A percentile compares a stretch with the other conserved stretches of the same genome.
These are phyloP conservation scores for Sakesphorus luctuosus DNA, from an alignment of 2,113 vertebrate genomes.

Conservation along the genomic window DNA sequence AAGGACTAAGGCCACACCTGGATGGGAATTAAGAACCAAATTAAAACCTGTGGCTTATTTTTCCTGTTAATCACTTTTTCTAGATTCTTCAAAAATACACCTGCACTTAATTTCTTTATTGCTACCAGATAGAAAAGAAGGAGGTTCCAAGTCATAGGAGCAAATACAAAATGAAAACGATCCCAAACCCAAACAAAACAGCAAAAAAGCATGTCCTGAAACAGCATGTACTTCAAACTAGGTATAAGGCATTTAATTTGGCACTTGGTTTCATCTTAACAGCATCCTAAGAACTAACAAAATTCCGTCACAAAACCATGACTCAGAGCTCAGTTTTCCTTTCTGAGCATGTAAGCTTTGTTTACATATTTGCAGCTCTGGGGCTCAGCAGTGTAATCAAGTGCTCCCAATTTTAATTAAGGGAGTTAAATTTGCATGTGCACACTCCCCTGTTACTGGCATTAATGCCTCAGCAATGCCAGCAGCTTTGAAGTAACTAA, in stretches of 20 bases:
- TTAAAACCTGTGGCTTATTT: background rate
- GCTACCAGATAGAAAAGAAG: background rate
- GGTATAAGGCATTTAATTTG: background rate
- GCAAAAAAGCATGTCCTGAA: background rate
- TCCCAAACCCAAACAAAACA: background rate
- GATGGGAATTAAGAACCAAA: background rate
- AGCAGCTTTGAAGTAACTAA: background rate
- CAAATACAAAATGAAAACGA: background rate
- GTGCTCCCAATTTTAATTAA: slow-evolving; percentile 54
- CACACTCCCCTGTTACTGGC: background rate
- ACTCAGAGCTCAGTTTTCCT: slow-evolving; percentile 12
- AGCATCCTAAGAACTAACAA: background rate
- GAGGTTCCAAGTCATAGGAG: background rate
- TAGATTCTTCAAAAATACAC: background rate
- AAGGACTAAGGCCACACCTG: background rate
- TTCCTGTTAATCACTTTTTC: background rate
- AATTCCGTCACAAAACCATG: background rate
- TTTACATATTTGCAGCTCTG: slow-evolving; percentile 44
- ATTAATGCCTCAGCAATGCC: background rate
- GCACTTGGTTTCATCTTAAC: background rate
- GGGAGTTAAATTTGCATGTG: slow-evolving; percentile 34
- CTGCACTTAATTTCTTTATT: background rate
- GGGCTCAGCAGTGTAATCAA: slow-evolving; percentile 43
- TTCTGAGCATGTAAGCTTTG: slow-evolving; percentile 32
- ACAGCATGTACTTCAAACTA: background rate